A percentile compares a stretch with the other conserved stretches of the same genome.
These are phyloP conservation scores for Heterodera carotae DNA, from an alignment of 1,140 invertebrate species.

Conservation along the genomic window DNA sequence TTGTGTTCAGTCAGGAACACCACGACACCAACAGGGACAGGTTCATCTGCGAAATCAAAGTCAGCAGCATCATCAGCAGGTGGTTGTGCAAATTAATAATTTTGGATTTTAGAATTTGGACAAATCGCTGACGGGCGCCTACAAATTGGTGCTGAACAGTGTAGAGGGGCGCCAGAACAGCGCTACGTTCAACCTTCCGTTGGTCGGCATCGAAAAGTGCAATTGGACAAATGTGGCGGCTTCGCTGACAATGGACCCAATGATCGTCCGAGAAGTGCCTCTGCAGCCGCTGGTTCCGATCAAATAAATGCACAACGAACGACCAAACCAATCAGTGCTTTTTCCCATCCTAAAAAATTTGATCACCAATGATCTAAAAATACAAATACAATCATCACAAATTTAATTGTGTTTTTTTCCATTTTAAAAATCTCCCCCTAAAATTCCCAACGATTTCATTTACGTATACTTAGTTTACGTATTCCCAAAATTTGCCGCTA, in stretches of 20 bases:
- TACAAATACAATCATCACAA: not conserved
- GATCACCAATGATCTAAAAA: not conserved
- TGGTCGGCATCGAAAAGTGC: conserved; percentile 31
- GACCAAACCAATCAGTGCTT: not conserved
- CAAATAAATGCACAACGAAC: conserved; percentile 1
- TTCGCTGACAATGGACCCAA: conserved; percentile 25
- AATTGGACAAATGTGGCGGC: conserved; percentile 27
- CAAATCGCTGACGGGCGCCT: conserved; percentile 21
- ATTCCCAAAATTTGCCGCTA: too few species aligned
- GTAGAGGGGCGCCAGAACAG: conserved; percentile 25
- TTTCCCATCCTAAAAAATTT: not conserved
- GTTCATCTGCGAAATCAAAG: conserved; percentile 31
- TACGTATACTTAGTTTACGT: too few species aligned
- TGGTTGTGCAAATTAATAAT: not conserved
- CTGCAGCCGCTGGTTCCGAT: conserved; percentile 24
- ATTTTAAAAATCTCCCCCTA: not conserved
- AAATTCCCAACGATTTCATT: not conserved
- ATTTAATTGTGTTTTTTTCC: not conserved
- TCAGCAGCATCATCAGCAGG: not conserved
- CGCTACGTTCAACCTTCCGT: conserved; percentile 22
- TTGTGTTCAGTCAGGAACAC: conserved; percentile 21
- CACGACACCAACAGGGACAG: conserved; percentile 23
- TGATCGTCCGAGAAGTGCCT: conserved; percentile 19
- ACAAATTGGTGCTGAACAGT: conserved; percentile 26
- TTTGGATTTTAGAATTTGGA: conserved; percentile 15